Conservation (phyloP, 2,888 invertebrate species). For the Polydrusus cervinus region DNA sequence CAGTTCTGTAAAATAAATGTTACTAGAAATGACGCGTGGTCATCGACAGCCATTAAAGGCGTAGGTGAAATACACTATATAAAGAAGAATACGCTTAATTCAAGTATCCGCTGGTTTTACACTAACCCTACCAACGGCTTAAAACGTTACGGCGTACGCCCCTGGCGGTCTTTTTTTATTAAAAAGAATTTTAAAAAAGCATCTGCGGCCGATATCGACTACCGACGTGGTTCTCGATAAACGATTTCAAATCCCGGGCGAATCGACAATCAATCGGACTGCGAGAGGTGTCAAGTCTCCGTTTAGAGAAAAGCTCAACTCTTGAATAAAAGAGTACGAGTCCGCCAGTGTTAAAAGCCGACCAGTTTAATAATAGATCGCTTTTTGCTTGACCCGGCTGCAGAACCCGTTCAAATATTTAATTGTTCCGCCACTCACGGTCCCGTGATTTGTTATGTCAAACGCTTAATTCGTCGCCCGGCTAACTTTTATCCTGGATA, state of each 20-base stretch:
- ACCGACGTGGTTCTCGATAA: constrained; percentile 12
- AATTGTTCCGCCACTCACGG: constrained; percentile 71
- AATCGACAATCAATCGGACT: constrained; percentile 66
- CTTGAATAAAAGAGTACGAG: constrained; percentile 72
- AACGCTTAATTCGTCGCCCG: constrained; percentile 66
- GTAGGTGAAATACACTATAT: no score
- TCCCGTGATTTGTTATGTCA: constrained; percentile 68
- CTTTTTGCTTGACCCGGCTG: constrained; percentile 70
- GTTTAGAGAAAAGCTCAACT: constrained; percentile 71
- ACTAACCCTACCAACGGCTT: no score
- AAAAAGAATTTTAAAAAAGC: constrained; percentile 21
- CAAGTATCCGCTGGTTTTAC: no score
- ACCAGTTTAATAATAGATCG: constrained; percentile 71
- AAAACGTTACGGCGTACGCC: not conserved
- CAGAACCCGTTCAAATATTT: constrained; percentile 71
- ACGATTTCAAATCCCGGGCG: constrained; percentile 54
- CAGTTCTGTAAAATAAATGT: no score
- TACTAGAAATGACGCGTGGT: no score
- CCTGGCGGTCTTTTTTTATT: not conserved
- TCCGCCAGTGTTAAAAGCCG: constrained; percentile 72
- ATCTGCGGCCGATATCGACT: constrained; percentile 17
- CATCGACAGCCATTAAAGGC: no score
- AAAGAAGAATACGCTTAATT: no score
- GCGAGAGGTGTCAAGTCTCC: constrained; percentile 72
- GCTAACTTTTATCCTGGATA: constrained; percentile 58